phyloP scores from a whole-genome alignment of 2,797 vertebrate genomes.

The Falco cherrug region DNA sequence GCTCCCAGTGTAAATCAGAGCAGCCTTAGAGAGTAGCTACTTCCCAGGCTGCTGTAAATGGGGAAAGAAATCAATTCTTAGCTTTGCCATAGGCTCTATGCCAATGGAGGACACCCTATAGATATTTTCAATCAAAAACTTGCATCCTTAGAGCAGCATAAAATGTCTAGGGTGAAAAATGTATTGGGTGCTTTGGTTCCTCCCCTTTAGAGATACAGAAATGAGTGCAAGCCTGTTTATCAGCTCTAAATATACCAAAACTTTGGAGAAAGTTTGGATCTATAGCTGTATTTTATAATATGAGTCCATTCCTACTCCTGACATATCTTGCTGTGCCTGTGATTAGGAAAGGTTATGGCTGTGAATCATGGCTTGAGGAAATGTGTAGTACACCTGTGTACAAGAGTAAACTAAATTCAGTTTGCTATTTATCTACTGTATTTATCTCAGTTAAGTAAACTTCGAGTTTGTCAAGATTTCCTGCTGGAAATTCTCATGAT shows the following conservation, averaged over 20 bases:
- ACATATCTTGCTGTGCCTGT: constrained; percentile 60
- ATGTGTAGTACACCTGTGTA: constrained; percentile 67
- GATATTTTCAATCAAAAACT: constrained; percentile 30
- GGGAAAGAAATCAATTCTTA: constrained; percentile 33
- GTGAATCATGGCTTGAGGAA: constrained; percentile 68
- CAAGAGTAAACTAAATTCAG: constrained; percentile 69
- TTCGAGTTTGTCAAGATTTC: constrained; percentile 73
- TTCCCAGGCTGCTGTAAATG: neutral
- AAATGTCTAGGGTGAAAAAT: neutral
- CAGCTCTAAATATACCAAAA: neutral
- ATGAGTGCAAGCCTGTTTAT: neutral
- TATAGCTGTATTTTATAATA: constrained; percentile 26
- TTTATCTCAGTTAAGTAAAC: constrained; percentile 77
- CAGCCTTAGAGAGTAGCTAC: neutral
- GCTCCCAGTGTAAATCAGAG: constrained; percentile 34
- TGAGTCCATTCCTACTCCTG: constrained; percentile 22
- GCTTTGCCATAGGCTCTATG: constrained; percentile 13
- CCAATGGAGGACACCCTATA: neutral
- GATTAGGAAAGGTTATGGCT: constrained; percentile 69
- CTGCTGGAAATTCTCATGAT: constrained; percentile 72
- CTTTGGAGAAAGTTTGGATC: constrained; percentile 23
- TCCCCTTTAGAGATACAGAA: neutral
- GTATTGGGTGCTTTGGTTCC: neutral
- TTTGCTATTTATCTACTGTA: constrained; percentile 74
- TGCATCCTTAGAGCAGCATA: neutral